Evolutionary conservation across 2,888 invertebrate species (phyloP), one percentile per base, ranked within the genome.

Genomic region (Atethmia centrago): DNA sequence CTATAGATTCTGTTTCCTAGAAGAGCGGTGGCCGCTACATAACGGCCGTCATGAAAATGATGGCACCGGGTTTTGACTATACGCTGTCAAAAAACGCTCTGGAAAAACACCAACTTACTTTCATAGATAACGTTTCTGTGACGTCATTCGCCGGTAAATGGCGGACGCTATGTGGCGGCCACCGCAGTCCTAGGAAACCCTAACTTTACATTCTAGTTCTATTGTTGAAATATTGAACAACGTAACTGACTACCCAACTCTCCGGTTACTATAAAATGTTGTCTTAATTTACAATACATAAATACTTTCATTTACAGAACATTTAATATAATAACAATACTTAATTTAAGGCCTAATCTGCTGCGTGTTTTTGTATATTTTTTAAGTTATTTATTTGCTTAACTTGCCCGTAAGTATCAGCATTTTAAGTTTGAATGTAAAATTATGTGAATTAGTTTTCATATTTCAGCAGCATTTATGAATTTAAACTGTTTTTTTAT

Each of bases 331-430:
- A 74, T 77, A 80, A 77, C 70, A 76, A 65, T 71, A 36, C 9
- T 80, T 79, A 74, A 61, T 74, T 75, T 84, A 81, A 80, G 84
- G 82, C 84, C 83, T 82, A 83, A 82, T 77, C 66, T 71, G 67
- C 83, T 74, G 66, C 68, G 66, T 77, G 75, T 71, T 71, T 77
- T 83, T 85, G 77, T 79, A 80, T 80, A 80, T 83, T 74, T 47
- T 72, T 83, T 86, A 85, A 87, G 68, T 88, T 85, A 88, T 87
- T 84, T 85, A 88, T 86, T 88, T 69, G 76, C 80, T 79, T 79
- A 21, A 73, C 83, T 88, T 87, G 85, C 81, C 78, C 21, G 28
- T 61, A 59, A 61, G 53, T 66, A 68, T 49, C 80, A 42, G 45
- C 55, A 74, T 75, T 69, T 63, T 75, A 58, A 21, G 42, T 25